Evolutionary conservation across 1,140 invertebrate genomes (phyloP), one percentile per base, ranked within the genome.

Genomic region (Akabosia matsudoensis): DNA sequence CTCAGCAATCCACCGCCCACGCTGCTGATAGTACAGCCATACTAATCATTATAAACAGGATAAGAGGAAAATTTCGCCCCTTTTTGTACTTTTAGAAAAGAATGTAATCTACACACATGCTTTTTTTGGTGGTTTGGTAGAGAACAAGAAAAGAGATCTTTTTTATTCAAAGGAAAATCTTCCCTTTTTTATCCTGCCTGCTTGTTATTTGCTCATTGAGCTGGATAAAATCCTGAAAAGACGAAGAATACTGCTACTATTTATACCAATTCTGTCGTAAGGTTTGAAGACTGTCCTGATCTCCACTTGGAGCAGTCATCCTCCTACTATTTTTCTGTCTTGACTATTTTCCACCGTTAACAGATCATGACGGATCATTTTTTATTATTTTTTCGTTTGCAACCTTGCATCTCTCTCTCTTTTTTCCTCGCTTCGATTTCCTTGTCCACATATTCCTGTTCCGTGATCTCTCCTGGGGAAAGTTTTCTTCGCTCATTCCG

Each of bases 301-400:
- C n/a, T n/a, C n/a, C n/a, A n/a, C n/a, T n/a, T n/a, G n/a, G n/a
- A n/a, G 7, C 7, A 45, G 37, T 45, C 37, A 18, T 45, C 37
- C 37, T 7, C 18, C 37, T 22, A 16, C 37, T 24, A 7, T 30
- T 67, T 3, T 7, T 30, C 61, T 67, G 61, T 30, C 61, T 67
- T 67, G 26, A 67, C 61, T 67, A 67, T 67, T 45, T n/a, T 67
- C 61, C n/a, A 67, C 61, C 28, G 61, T 67, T 67, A 67, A 67
- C 61, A 67, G 61, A 67, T 67, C 61, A 67, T 67, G 61, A 67
- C 61, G 61, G 61, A 67, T 67, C 61, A 67, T 67, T 67, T 67
- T 67, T 67, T 67, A 67, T 22, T 22, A 30, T 67, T 7, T 67
- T 67, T 10, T 56, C n/a, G n/a, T n/a, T n/a, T n/a, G n/a, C n/a